Percentiles rank a stretch among this genome's conserved stretches.
Conservation (phyloP, 2,888 invertebrate genomes). For the Tinea semifulvella region DNA sequence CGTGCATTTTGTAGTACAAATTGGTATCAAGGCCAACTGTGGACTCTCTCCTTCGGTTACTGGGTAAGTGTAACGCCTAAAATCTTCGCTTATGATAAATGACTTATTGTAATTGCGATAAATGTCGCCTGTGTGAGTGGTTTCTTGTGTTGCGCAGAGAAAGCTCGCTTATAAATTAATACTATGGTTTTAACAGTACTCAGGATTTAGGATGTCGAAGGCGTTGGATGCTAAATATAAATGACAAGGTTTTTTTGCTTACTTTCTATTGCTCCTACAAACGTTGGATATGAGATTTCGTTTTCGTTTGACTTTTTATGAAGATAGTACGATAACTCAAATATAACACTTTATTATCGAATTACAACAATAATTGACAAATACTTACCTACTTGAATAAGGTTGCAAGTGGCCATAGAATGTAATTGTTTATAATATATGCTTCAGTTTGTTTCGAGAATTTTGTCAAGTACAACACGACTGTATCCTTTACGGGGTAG, state of each 20-base stretch:
- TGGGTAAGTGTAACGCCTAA: slow-evolving; percentile 63
- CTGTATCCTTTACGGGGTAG: too few species aligned
- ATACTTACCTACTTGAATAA: too few species aligned
- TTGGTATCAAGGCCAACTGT: slow-evolving; percentile 54
- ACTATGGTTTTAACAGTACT: slow-evolving; percentile 22
- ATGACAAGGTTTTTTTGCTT: not conserved
- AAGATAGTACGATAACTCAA: too few species aligned
- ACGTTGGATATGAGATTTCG: not conserved
- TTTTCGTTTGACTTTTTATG: not conserved
- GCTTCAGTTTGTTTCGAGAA: too few species aligned
- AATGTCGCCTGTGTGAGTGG: slow-evolving; percentile 54
- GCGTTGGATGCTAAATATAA: not conserved
- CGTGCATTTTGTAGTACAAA: slow-evolving; percentile 39
- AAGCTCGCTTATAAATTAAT: slow-evolving; percentile 33
- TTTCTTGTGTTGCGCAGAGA: slow-evolving; percentile 57
- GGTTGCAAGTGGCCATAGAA: too few species aligned
- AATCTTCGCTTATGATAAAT: slow-evolving; percentile 58
- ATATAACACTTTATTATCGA: too few species aligned
- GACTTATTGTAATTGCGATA: slow-evolving; percentile 59
- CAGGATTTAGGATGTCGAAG: slow-evolving; percentile 43
- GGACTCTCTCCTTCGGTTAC: slow-evolving; percentile 47
- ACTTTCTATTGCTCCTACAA: not conserved
- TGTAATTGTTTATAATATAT: too few species aligned
- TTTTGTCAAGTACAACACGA: too few species aligned
- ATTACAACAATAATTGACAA: too few species aligned